These are phyloP conservation scores for Oplegnathus fasciatus DNA, from an alignment of 2,113 vertebrate species.

Conservation along the genomic window DNA sequence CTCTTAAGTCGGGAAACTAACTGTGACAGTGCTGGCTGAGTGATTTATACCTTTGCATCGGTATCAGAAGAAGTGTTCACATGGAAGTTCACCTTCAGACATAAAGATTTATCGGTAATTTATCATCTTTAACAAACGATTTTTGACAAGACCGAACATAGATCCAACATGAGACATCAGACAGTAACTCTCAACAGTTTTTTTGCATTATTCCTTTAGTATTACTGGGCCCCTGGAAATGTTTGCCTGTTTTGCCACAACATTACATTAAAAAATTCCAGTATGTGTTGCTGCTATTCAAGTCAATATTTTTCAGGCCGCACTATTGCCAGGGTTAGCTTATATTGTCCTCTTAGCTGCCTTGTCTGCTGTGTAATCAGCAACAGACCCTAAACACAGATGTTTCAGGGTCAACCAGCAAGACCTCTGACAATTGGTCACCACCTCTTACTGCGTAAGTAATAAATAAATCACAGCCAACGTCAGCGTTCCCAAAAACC, in stretches of 20 bases:
- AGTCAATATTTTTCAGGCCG: neutral
- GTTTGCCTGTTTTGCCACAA: neutral
- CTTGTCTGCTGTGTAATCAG: constrained; percentile 70
- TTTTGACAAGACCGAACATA: constrained; percentile 27
- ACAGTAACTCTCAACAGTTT: neutral
- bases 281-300: constrained; percentile 24
- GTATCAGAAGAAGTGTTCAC: constrained; percentile 22
- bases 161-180: neutral
- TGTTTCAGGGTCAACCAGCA: constrained; percentile 79
- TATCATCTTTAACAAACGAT: neutral
- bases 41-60: constrained; percentile 44
- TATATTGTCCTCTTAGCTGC: constrained; percentile 34
- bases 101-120: constrained; percentile 25
- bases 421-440: constrained; percentile 75
- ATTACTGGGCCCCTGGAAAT: neutral
- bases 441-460: constrained; percentile 65
- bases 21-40: neutral
- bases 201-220: neutral
- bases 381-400: constrained; percentile 79
- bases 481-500: constrained; percentile 56
- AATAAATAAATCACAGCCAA: constrained; percentile 76
- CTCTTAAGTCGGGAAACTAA: constrained; percentile 8
- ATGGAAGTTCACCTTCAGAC: constrained; percentile 42
- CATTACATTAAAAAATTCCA: constrained; percentile 2
- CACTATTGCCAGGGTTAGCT: neutral